phyloP scores from a whole-genome alignment of 2,888 invertebrate species.

The Drosophila hamatofila region DNA sequence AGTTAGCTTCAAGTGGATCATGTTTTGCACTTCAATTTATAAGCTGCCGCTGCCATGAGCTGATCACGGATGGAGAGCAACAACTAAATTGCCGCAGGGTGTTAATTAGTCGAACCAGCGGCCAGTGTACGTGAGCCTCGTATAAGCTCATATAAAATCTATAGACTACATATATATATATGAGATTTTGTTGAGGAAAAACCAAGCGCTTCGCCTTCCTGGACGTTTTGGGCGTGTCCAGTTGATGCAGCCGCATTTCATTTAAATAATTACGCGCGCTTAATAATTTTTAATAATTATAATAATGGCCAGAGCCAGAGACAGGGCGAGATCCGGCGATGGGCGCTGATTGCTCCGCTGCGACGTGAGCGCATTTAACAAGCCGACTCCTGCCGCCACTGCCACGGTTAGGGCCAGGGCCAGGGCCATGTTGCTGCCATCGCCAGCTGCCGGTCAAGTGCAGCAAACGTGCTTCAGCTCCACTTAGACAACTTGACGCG shows the following conservation, averaged over 20 bases:
- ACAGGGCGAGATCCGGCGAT: slow-evolving; percentile 37
- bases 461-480: slow-evolving; percentile 37
- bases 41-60: neutral
- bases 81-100: slow-evolving; percentile 59
- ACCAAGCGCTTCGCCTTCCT: slow-evolving; percentile 35
- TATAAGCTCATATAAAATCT: slow-evolving; percentile 3
- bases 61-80: neutral
- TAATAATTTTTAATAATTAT: slow-evolving; percentile 81
- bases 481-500: slow-evolving; percentile 64
- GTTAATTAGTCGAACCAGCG: slow-evolving; percentile 59
- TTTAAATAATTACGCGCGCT: slow-evolving; percentile 81
- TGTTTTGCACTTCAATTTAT: slow-evolving; percentile 25
- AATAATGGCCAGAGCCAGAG: slow-evolving; percentile 54
- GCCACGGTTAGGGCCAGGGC: neutral
- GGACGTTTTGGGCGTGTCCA: slow-evolving; percentile 41
- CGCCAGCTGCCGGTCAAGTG: slow-evolving; percentile 58
- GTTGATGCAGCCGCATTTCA: slow-evolving; percentile 74
- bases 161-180: neutral
- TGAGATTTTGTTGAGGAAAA: slow-evolving; percentile 17
- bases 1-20: slow-evolving; percentile 10
- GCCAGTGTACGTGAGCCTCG: slow-evolving; percentile 43
- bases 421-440: slow-evolving; percentile 61
- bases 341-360: slow-evolving; percentile 64
- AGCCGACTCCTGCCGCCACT: slow-evolving; percentile 11
- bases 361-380: slow-evolving; percentile 73